phyloP scores from a whole-genome alignment of 2,888 invertebrate genomes.

The Parthenolecanium corni region DNA sequence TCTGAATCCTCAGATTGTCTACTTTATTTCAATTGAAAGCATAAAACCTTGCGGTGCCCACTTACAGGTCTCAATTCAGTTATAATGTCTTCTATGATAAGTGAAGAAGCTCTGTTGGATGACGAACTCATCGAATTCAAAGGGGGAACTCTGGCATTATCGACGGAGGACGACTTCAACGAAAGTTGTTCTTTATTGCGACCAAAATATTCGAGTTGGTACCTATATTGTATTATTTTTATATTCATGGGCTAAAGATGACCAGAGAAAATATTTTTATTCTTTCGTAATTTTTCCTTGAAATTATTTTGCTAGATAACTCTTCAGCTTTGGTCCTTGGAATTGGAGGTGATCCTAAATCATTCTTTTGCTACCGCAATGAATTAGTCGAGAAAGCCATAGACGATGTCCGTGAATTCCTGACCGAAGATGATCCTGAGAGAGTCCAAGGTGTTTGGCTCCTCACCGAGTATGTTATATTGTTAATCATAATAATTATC shows the following conservation, averaged over 20 bases:
- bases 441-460: conserved; percentile 63
- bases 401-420: conserved; percentile 52
- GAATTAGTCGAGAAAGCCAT: conserved; percentile 62
- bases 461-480: conserved; percentile 58
- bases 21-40: too few relatives aligned
- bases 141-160: conserved; percentile 8
- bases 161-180: background rate
- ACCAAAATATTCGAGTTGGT: too few relatives aligned
- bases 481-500: too few relatives aligned
- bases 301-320: conserved; percentile 11
- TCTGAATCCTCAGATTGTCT: too few relatives aligned
- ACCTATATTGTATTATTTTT: too few relatives aligned
- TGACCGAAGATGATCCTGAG: conserved; percentile 57
- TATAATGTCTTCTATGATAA: too few relatives aligned
- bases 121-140: conserved; percentile 17
- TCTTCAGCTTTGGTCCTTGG: conserved; percentile 31
- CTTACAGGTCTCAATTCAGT: too few relatives aligned
- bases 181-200: too few relatives aligned
- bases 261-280: too few relatives aligned
- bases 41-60: too few relatives aligned
- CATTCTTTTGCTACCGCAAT: conserved; percentile 60
- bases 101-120: conserved; percentile 17
- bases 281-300: too few relatives aligned
- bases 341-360: conserved; percentile 47
- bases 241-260: too few relatives aligned